A percentile compares a stretch with the other conserved stretches of the same genome.
Evolutionary conservation across 2,797 vertebrate genomes (phyloP).

Genomic region (Pseudocheirus occidentalis): DNA sequence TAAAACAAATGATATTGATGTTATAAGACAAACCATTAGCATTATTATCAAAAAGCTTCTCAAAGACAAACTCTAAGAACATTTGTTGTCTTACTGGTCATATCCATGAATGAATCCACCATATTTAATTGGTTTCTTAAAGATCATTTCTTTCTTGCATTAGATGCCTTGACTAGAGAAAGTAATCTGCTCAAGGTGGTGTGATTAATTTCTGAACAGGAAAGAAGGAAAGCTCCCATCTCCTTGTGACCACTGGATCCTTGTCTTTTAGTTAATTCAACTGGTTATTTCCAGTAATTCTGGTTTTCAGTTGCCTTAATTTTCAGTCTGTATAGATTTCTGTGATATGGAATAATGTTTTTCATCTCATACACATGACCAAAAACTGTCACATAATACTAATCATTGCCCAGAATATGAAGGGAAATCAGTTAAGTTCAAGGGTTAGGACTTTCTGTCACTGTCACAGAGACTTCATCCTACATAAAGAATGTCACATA

Average conservation of each 20-base stretch:
- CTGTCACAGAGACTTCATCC: not conserved
- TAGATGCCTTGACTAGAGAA: conserved; percentile 31
- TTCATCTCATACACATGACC: not conserved
- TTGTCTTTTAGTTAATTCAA: not conserved
- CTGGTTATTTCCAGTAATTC: not conserved
- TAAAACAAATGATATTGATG: not conserved
- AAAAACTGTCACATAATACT: not conserved
- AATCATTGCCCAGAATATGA: not conserved
- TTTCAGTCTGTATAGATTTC: not conserved
- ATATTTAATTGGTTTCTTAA: not conserved
- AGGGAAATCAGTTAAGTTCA: not conserved
- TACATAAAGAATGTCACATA: not conserved
- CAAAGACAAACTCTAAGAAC: not conserved
- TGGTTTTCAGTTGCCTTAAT: not conserved
- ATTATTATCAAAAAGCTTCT: not conserved
- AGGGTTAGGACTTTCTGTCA: not conserved
- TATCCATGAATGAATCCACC: not conserved
- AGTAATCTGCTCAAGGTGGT: not conserved
- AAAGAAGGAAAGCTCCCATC: conserved; percentile 9
- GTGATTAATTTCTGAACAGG: conserved; percentile 9
- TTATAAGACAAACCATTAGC: not conserved
- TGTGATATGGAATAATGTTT: not conserved
- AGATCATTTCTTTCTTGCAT: conserved; percentile 24
- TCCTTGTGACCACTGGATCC: not conserved
- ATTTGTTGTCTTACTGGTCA: not conserved